Percentiles rank a stretch among this genome's conserved stretches.
phyloP scores from a whole-genome alignment of 2,113 vertebrate species.

The Strix uralensis region DNA sequence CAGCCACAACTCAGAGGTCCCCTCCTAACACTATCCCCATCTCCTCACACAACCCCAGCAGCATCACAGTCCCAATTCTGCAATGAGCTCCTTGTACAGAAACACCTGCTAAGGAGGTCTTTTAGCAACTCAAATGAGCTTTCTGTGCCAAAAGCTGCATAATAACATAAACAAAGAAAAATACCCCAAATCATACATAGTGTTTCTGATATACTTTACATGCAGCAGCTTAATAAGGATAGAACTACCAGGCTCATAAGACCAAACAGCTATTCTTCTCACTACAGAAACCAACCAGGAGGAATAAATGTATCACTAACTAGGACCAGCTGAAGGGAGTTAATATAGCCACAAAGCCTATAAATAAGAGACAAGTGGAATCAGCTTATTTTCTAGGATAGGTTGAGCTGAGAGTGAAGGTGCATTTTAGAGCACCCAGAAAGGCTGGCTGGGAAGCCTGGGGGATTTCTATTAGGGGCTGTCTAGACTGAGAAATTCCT shows the following conservation, averaged over 20 bases:
- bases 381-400: background rate
- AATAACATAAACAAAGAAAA: background rate
- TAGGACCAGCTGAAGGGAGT: background rate
- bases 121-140: rapidly evolving
- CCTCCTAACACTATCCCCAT: rapidly evolving
- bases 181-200: rapidly evolving
- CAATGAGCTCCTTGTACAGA: background rate
- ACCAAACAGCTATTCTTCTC: background rate
- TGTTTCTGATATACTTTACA: background rate
- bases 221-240: background rate
- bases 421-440: background rate
- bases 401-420: background rate
- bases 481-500: background rate
- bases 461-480: background rate
- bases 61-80: rapidly evolving
- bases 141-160: background rate
- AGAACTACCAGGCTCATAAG: rapidly evolving
- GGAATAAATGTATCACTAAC: background rate
- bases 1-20: rapidly evolving
- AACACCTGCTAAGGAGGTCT: background rate
- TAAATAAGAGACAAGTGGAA: background rate
- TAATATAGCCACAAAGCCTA: background rate
- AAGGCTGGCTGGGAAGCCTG: background rate
- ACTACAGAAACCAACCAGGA: background rate
- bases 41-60: background rate